Evolutionary conservation across 2,797 vertebrate genomes (phyloP), one percentile per base, ranked within the genome.

Genomic region (Petrocephalus schoutedeni): DNA sequence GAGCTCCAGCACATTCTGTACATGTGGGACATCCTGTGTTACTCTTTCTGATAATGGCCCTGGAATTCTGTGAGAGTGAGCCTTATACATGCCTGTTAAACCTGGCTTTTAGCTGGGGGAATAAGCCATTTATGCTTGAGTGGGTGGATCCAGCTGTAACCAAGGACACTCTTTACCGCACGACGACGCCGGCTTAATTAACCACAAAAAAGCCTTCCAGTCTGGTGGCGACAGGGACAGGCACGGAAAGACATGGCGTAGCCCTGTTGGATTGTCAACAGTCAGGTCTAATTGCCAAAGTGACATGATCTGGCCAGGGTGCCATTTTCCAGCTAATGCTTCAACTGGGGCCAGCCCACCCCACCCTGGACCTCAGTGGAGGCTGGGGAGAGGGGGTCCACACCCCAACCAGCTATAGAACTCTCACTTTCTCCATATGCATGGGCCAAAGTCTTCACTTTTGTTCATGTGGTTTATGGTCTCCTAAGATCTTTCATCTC

Each of bases 81-180:
- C 59, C 32, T 51, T 4, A 87, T 86, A 86, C 91, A 88, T 45
- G 88, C 87, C 89, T n/a, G 90, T 91, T 89, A 89, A 91, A 91
- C 87, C 56, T 45, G 86, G 87, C 89, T 88, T 89, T 82, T 87
- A 89, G 83, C 87, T 87, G 84, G 82, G 56, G 90, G 88, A 87
- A 89, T 89, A 77, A 51, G 59, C 54, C 89, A 83, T 89, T 90
- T 85, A 86, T 51, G 51, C 23, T 54, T 53, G 86, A 86, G 86
- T 83, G 61, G 88, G 83, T 90, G 87, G 90, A 83, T 86, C 87
- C 89, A 92, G 88, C 88, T 16, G 67, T 91, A 92, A 89, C 91
- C 89, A 91, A 88, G 88, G 85, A 86, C 87, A 90, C 87, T 4
- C 28, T 83, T 56, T 12, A 61, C 86, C 89, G 87, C 86, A 89